A percentile compares a stretch with the other conserved stretches of the same genome.
Evolutionary conservation across 2,113 vertebrate species (phyloP).

Genomic region (Takifugu bimaculatus): DNA sequence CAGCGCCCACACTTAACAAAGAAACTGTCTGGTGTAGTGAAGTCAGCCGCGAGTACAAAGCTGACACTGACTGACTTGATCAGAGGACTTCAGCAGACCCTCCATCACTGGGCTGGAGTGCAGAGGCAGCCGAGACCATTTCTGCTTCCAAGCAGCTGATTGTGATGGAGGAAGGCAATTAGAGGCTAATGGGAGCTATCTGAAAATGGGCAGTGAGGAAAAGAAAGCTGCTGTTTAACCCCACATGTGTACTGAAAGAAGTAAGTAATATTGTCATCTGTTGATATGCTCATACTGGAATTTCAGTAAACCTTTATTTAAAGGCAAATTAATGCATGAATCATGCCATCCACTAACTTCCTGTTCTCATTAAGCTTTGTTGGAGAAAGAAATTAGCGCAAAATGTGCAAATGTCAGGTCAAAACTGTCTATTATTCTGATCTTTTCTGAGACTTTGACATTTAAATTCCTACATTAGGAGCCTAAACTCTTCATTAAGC

Average conservation of each 20-base stretch:
- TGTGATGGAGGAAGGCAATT: constrained; percentile 26
- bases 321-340: neutral
- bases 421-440: neutral
- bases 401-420: constrained; percentile 4
- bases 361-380: neutral
- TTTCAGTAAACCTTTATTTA: too few species aligned
- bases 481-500: constrained; percentile 17
- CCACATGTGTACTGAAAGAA: constrained; percentile 6
- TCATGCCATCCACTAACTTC: neutral
- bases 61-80: constrained; percentile 26
- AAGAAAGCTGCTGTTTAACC: constrained; percentile 3
- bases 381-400: neutral
- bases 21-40: constrained; percentile 26
- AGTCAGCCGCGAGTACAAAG: constrained; percentile 18
- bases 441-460: neutral
- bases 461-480: constrained; percentile 3
- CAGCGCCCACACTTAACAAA: constrained; percentile 21
- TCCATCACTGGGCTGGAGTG: constrained; percentile 9
- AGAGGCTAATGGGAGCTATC: constrained; percentile 28
- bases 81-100: constrained; percentile 24
- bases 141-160: constrained; percentile 6
- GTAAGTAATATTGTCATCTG: neutral
- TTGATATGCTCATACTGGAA: too few species aligned
- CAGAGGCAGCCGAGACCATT: constrained; percentile 3
- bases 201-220: constrained; percentile 10